Conservation (phyloP, 2,888 invertebrate species). For the Ommatoiulus sabulosus region DNA sequence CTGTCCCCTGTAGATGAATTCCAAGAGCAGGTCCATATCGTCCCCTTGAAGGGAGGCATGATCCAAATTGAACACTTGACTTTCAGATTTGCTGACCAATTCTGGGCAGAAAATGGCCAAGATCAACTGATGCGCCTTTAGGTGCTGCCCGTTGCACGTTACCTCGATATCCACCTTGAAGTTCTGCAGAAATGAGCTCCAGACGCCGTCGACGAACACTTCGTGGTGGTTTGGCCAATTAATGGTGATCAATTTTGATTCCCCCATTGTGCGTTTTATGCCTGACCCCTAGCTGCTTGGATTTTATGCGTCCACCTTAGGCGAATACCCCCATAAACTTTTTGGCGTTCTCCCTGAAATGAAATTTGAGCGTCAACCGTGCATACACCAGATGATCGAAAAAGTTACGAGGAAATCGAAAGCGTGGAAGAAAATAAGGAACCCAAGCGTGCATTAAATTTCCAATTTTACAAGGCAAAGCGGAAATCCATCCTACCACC, state of each 20-base stretch:
- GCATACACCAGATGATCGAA: not conserved
- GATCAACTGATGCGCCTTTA: constrained; percentile 55
- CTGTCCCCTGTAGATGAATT: constrained; percentile 54
- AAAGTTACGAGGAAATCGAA: not conserved
- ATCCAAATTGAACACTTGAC: constrained; percentile 28
- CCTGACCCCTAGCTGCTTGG: not conserved
- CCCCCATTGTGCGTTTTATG: constrained; percentile 33
- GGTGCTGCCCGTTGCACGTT: constrained; percentile 44
- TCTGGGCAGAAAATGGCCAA: constrained; percentile 56
- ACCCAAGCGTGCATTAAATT: not conserved
- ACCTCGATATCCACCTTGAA: constrained; percentile 55
- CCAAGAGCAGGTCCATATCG: constrained; percentile 47
- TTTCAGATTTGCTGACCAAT: not conserved
- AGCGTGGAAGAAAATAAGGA: not conserved
- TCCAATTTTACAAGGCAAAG: not conserved
- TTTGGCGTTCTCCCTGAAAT: not conserved
- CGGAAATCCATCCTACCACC: not conserved
- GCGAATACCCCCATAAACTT: constrained; percentile 32
- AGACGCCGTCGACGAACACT: constrained; percentile 51
- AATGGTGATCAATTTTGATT: constrained; percentile 38
- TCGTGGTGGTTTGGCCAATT: constrained; percentile 26
- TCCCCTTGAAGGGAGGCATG: constrained; percentile 16
- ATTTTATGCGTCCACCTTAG: constrained; percentile 38
- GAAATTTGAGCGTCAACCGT: not conserved
- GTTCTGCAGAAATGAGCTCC: constrained; percentile 48